Evolutionary conservation across 2,113 vertebrate species (phyloP).

Genomic region (Lepus americanus): DNA sequence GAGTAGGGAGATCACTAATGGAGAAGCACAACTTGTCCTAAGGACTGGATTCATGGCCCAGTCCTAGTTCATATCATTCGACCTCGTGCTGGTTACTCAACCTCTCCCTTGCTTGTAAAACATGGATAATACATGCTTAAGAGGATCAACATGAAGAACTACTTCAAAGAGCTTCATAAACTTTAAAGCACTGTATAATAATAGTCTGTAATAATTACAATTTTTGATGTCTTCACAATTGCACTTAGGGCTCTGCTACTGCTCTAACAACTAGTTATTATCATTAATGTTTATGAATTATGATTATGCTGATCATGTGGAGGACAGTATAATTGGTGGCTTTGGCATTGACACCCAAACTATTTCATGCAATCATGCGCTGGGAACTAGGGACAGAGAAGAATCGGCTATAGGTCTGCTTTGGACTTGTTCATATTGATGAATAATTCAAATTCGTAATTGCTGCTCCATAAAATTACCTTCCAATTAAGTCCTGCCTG

Average conservation of each 20-base stretch:
- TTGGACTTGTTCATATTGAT: constrained; percentile 12
- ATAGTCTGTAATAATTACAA: constrained; percentile 2
- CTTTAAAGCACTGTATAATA: constrained; percentile 19
- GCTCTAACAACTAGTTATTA: neutral
- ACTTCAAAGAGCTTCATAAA: constrained; percentile 3
- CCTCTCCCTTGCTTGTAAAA: constrained; percentile 13
- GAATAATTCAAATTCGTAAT: neutral
- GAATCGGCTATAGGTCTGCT: neutral
- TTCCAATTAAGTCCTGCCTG: neutral
- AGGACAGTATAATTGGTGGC: neutral
- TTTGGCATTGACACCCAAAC: constrained; percentile 2
- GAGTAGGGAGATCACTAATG: neutral
- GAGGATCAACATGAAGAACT: constrained; percentile 5
- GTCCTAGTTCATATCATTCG: neutral
- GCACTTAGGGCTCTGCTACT: constrained; percentile 15
- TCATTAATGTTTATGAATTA: neutral
- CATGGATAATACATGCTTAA: neutral
- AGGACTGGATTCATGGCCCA: neutral
- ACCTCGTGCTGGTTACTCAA: neutral
- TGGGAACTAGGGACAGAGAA: neutral
- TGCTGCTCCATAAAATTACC: neutral
- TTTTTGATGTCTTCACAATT: constrained; percentile 23
- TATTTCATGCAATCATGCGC: neutral
- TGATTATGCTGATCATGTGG: neutral
- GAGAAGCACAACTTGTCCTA: neutral